Base-by-base conservation (phyloP, 2,113 vertebrate genomes). In the Pseudorhombus dupliciocellatus region DNA sequence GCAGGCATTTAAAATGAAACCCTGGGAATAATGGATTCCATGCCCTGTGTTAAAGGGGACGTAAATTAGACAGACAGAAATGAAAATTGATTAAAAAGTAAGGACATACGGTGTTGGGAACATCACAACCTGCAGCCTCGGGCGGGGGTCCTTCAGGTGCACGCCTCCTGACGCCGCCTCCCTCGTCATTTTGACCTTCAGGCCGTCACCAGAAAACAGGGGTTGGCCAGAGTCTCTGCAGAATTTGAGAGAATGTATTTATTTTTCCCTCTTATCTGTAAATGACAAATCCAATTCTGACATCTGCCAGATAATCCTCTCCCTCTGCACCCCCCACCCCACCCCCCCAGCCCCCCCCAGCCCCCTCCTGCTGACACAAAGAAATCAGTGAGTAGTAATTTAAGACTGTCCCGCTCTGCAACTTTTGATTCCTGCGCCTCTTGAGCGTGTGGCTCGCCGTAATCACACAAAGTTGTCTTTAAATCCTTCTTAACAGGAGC, bases 391-490 rank as follows among this genome's bases (percentile, higher is more conserved):
- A 37, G 51, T 31, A 54, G 52, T 31, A 10, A 56, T 31, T 15
- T 56, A n/a, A 30, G 26, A 57, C 46, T 5, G 12, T 67, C 25
- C 70, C 1, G 0, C 52, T 11, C 10, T 31, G 66, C 37, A 81
- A 76, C 73, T 87, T 84, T 69, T 79, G 77, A 70, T 87, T 70
- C 51, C 56, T 81, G 20, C 34, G 48, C 72, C 57, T 76, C 50
- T 20, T 60, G 61, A 78, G 66, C n/a, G n/a, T 34, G 60, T 18
- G 30, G 75, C 56, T 83, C 34, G 1, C 58, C 75, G 65, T 89
- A 90, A 91, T 93, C 87, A 90, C 81, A 84, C 73, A 82, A 84
- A 88, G 86, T 92, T 90, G 72, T 79, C 77, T 78, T 37, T 90
- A 91, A 93, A 92, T 91, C 90, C 91, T 65, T 77, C 85, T 90